These are phyloP conservation scores for Semicossyphus pulcher DNA, from an alignment of 2,113 vertebrate species.

Conservation along the genomic window DNA sequence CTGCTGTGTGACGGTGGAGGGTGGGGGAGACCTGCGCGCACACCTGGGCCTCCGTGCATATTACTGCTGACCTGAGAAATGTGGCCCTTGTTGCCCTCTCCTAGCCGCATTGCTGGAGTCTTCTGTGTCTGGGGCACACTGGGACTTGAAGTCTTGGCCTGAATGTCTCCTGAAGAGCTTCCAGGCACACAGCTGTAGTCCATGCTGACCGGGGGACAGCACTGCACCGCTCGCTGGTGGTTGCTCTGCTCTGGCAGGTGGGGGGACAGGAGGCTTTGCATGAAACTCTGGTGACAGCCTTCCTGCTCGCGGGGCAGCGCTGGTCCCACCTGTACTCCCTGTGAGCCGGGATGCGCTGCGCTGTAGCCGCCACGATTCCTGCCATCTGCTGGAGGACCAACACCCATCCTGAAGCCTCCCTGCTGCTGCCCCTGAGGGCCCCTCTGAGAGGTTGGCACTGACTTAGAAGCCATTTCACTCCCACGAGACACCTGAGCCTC, in stretches of 20 bases:
- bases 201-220: slow-evolving; percentile 88
- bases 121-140: slow-evolving; percentile 91
- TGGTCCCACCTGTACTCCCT: slow-evolving; percentile 88
- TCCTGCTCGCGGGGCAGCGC: slow-evolving; percentile 89
- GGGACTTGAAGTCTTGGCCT: slow-evolving; percentile 92
- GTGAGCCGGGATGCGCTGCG: slow-evolving; percentile 80
- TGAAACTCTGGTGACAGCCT: slow-evolving; percentile 95
- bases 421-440: slow-evolving; percentile 88
- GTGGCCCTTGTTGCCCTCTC: slow-evolving; percentile 91
- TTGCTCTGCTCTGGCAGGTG: slow-evolving; percentile 92
- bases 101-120: slow-evolving; percentile 88
- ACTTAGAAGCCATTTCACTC: slow-evolving; percentile 88
- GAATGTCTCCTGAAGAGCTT: slow-evolving; percentile 90
- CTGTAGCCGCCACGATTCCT: slow-evolving; percentile 90
- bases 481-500: slow-evolving; percentile 92
- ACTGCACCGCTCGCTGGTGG: slow-evolving; percentile 91
- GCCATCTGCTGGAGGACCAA: slow-evolving; percentile 86
- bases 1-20: slow-evolving; percentile 89
- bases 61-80: slow-evolving; percentile 91
- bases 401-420: slow-evolving; percentile 88
- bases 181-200: slow-evolving; percentile 92
- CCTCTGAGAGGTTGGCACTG: slow-evolving; percentile 85
- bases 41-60: slow-evolving; percentile 89
- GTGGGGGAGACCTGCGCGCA: slow-evolving; percentile 88
- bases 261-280: slow-evolving; percentile 94